A percentile compares a stretch with the other conserved stretches of the same genome.
Evolutionary conservation across 2,797 vertebrate genomes (phyloP).

Genomic region (Pampus argenteus): DNA sequence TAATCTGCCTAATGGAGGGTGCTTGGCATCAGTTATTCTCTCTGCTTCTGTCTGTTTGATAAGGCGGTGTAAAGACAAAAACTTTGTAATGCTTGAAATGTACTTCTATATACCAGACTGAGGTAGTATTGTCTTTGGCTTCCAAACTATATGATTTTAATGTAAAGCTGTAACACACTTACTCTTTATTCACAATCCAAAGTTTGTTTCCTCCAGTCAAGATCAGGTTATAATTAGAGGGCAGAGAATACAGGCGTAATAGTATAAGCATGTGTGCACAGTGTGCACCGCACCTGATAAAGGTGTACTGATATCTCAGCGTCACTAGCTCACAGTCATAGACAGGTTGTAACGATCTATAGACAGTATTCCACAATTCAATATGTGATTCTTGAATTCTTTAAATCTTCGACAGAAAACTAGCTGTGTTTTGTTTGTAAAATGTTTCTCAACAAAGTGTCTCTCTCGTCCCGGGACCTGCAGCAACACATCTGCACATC

Average conservation of each 20-base stretch:
- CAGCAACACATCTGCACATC: constrained; percentile 46
- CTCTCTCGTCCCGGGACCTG: constrained; percentile 28
- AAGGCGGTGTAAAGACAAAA: not conserved
- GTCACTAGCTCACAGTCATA: constrained; percentile 16
- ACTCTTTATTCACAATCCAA: not conserved
- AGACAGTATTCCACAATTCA: too few species aligned
- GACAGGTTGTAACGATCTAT: not conserved
- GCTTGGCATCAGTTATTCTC: not conserved
- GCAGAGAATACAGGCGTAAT: not conserved
- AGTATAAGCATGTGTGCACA: constrained; percentile 44
- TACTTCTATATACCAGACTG: not conserved
- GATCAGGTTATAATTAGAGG: not conserved
- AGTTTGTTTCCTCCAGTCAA: not conserved
- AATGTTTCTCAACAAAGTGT: constrained; percentile 8
- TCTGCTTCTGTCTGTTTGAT: not conserved
- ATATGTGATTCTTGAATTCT: too few species aligned
- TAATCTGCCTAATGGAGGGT: not conserved
- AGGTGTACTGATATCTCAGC: constrained; percentile 15
- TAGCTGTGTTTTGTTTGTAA: not conserved
- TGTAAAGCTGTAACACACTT: not conserved
- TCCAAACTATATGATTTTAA: not conserved
- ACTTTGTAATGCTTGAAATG: not conserved
- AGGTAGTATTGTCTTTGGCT: not conserved
- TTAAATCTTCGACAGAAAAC: not conserved
- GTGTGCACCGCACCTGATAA: constrained; percentile 43